Base-by-base conservation (phyloP, 37 sponge, comb jelly and placozoan species). In the Mnemiopsis leidyi region DNA sequence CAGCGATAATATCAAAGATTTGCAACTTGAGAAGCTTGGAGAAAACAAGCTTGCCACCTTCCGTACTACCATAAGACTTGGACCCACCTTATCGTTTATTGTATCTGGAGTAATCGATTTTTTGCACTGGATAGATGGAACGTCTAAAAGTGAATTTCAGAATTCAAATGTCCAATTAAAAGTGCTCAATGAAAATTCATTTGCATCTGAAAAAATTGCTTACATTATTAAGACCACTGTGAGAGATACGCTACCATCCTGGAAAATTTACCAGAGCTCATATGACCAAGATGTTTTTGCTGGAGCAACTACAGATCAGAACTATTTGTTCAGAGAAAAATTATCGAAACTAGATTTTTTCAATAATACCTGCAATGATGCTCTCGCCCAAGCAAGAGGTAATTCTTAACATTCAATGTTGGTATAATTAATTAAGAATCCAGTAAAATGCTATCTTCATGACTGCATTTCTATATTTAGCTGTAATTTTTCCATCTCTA, bases 201-300 rank as follows among this genome's bases (percentile, higher is more conserved):
- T 71, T 71, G 25, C 21, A 28, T 71, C 75, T 71, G 75, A 71
- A 29, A 71, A 71, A 71, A 71, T 71, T 23, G 75, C 75, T 71
- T 13, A 71, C 5, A 5, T 13, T 18, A 71, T 71, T 71, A n/a
- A 18, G 20, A 29, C 75, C 21, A 48, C 61, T 13, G 13, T 48
- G 13, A 48, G 61, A 13, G 61, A 48, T 48, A 18, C 5, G 30
- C 3, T 7, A 18, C n/a, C 75, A 7, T 71, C 75, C 3, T 71
- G 75, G 75, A 18, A n/a, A 71, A 25, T 71, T 13, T 5, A 71
- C 20, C 30, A 23, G 3, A n/a, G 75, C 30, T 29, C 25, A 29
- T 71, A 29, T 28, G 30, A 71, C 21, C 30, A 7, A 7, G 30
- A 71, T 71, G 75, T 29, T n/a, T 71, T 71, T 28, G 7, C 25